phyloP scores from a whole-genome alignment of 2,797 vertebrate species.

The Pagetopsis macropterus region DNA sequence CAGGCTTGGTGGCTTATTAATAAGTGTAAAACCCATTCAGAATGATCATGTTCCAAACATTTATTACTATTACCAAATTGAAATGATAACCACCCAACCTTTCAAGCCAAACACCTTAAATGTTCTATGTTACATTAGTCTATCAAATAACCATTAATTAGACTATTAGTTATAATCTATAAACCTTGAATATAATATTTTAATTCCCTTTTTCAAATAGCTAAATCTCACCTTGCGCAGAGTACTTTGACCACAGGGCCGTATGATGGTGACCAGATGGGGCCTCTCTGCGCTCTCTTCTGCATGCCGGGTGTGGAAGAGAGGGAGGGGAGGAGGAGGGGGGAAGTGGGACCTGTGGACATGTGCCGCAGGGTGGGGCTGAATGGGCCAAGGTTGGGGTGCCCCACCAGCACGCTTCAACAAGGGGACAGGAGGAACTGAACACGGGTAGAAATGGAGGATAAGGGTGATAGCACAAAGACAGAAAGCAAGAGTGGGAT shows the following conservation, averaged over 20 bases:
- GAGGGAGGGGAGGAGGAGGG: slow-evolving; percentile 61
- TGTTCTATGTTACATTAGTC: too few species aligned
- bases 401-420: slow-evolving; percentile 74
- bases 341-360: slow-evolving; percentile 67
- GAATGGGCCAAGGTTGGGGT: slow-evolving; percentile 77
- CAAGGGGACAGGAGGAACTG: slow-evolving; percentile 77
- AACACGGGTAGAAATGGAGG: slow-evolving; percentile 30
- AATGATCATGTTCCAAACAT: background rate
- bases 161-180: background rate
- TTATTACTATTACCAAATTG: background rate
- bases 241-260: slow-evolving; percentile 80
- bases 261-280: slow-evolving; percentile 91
- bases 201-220: background rate
- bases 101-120: background rate
- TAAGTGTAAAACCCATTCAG: background rate
- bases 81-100: background rate
- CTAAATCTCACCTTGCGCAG: slow-evolving; percentile 83
- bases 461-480: background rate
- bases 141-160: too few species aligned
- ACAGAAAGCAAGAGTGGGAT: slow-evolving; percentile 20
- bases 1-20: background rate
- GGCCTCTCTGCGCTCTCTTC: slow-evolving; percentile 91
- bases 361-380: slow-evolving; percentile 38
- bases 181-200: background rate
- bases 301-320: slow-evolving; percentile 86